These are phyloP conservation scores for Gymnothorax javanicus DNA, from an alignment of 2,797 vertebrate species.

Conservation along the genomic window DNA sequence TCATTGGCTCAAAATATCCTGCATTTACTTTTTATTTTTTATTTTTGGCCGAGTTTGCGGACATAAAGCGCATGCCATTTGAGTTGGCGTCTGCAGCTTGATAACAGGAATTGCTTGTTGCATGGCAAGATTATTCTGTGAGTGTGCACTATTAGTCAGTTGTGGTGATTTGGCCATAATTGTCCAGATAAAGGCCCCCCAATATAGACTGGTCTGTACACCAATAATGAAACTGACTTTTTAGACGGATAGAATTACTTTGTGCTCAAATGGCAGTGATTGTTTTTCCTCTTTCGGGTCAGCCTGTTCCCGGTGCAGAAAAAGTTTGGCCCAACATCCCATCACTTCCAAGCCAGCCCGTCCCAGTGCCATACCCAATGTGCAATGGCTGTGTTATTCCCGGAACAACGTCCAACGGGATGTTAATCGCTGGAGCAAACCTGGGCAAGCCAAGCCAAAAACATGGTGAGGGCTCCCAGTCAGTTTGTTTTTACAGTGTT, in stretches of 20 bases:
- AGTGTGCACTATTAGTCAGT: background rate
- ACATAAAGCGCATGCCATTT: background rate
- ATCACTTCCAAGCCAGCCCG: conserved; percentile 73
- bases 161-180: background rate
- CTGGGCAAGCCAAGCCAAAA: conserved; percentile 81
- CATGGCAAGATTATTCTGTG: background rate
- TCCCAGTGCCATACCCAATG: conserved; percentile 78
- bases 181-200: background rate
- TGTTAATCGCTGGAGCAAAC: conserved; percentile 74
- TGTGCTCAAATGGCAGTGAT: background rate
- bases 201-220: background rate
- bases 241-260: background rate
- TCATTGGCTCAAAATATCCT: background rate
- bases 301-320: conserved; percentile 79
- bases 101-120: background rate
- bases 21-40: too few relatives aligned
- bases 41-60: too few relatives aligned
- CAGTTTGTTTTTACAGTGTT: background rate
- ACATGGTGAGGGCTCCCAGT: conserved; percentile 69
- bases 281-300: background rate
- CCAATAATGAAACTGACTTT: too few relatives aligned
- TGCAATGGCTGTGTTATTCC: conserved; percentile 91
- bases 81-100: background rate
- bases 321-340: conserved; percentile 89
- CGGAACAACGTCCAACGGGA: conserved; percentile 77